These are phyloP conservation scores for Eurois occulta DNA, from an alignment of 2,888 invertebrate species.

Conservation along the genomic window DNA sequence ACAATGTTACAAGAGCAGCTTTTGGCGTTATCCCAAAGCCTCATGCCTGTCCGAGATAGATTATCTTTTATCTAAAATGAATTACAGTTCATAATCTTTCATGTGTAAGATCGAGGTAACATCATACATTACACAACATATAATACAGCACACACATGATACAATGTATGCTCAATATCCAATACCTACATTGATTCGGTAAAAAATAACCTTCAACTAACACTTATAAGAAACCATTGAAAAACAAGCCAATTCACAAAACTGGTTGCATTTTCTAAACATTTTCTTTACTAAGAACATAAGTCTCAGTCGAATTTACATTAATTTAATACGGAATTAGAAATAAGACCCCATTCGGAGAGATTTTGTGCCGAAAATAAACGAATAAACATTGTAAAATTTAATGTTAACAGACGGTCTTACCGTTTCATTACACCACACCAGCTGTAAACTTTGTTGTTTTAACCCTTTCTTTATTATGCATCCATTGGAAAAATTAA, in stretches of 20 bases:
- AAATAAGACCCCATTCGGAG: conserved; percentile 68
- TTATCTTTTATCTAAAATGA: conserved; percentile 39
- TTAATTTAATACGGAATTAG: conserved; percentile 64
- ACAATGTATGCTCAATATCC: conserved; percentile 24
- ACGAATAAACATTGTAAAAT: conserved; percentile 78
- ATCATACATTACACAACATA: conserved; percentile 24
- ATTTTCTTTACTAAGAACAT: conserved; percentile 48
- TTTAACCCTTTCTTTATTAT: conserved; percentile 29
- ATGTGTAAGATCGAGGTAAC: conserved; percentile 22
- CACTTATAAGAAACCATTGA: conserved; percentile 35
- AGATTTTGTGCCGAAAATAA: conserved; percentile 76
- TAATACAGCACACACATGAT: conserved; percentile 15
- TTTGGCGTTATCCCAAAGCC: conserved; percentile 18
- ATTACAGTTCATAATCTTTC: conserved; percentile 28
- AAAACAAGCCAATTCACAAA: conserved; percentile 42
- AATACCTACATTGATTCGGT: conserved; percentile 31
- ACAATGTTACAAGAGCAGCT: neutral
- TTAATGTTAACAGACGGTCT: conserved; percentile 73
- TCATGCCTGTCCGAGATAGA: conserved; percentile 15
- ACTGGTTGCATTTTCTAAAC: conserved; percentile 50
- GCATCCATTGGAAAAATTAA: conserved; percentile 41
- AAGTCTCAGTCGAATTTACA: conserved; percentile 58
- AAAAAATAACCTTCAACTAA: conserved; percentile 43
- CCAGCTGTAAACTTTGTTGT: conserved; percentile 10
- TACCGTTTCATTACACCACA: conserved; percentile 53